These are phyloP conservation scores for Mystacornis crossleyi DNA, from an alignment of 2,113 vertebrate genomes.

Conservation along the genomic window DNA sequence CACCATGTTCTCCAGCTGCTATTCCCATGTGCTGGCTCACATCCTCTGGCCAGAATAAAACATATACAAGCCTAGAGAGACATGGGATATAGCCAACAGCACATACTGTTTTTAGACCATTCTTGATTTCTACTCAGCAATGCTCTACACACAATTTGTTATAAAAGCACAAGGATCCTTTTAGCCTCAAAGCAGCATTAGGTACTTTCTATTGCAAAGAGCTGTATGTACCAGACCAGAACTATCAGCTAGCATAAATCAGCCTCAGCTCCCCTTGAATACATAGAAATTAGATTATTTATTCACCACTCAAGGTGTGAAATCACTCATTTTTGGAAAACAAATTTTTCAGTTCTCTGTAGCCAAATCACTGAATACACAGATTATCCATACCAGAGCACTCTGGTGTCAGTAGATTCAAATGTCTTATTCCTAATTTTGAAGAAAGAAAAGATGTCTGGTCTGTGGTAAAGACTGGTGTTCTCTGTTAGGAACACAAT, in stretches of 20 bases:
- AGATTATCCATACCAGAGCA: not conserved
- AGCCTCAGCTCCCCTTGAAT: not conserved
- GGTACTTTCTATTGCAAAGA: not conserved
- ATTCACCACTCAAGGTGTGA: not conserved
- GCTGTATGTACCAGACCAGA: not conserved
- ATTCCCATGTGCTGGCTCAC: not conserved
- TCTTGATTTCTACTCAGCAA: not conserved
- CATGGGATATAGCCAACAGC: not conserved
- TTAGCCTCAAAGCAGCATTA: not conserved
- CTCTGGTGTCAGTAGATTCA: not conserved
- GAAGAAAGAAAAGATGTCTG: not conserved
- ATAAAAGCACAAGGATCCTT: not conserved
- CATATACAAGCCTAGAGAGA: not conserved
- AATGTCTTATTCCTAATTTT: not conserved
- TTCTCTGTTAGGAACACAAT: not conserved
- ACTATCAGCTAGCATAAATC: not conserved
- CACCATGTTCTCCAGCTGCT: not conserved
- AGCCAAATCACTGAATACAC: not conserved
- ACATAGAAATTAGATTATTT: not conserved
- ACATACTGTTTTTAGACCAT: not conserved
- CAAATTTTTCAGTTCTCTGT: not conserved
- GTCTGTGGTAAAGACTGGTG: not conserved
- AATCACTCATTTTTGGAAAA: not conserved
- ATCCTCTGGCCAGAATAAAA: not conserved
- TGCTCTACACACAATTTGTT: not conserved